Conservation (phyloP, 2,113 vertebrate species). For the Nibea coibor region DNA sequence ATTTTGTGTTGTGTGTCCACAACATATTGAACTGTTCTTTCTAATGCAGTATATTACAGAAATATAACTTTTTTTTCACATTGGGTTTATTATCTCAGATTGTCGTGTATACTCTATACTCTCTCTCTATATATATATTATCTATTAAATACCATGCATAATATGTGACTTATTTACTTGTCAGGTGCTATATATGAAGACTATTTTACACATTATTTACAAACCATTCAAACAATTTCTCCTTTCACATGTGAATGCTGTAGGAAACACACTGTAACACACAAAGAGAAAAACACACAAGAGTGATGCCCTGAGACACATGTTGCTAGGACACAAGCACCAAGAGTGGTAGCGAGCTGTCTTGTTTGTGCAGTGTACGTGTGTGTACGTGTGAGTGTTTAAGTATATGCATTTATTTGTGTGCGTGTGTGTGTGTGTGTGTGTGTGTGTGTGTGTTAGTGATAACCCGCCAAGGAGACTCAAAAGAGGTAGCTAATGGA, state of each 20-base stretch:
- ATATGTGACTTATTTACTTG: background rate
- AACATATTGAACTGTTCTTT: background rate
- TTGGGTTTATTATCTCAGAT: background rate
- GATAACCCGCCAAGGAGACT: conserved; percentile 78
- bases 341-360: conserved; percentile 56
- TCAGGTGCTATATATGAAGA: background rate
- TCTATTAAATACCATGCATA: background rate
- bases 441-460: conserved; percentile 33
- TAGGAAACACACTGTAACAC: conserved; percentile 1
- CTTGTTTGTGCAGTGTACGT: conserved; percentile 59
- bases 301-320: conserved; percentile 59
- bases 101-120: background rate
- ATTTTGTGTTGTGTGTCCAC: background rate
- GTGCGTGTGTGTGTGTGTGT: conserved; percentile 37
- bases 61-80: background rate
- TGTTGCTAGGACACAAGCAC: conserved; percentile 76
- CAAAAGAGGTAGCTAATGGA: conserved; percentile 81
- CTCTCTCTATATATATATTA: background rate
- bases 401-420: background rate
- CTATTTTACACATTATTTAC: background rate
- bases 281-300: conserved; percentile 34
- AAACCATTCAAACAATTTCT: background rate
- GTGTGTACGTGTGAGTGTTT: background rate
- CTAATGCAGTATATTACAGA: background rate
- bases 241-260: background rate